These are phyloP conservation scores for Torymus texanus DNA, from an alignment of 2,888 invertebrate species.

Conservation along the genomic window DNA sequence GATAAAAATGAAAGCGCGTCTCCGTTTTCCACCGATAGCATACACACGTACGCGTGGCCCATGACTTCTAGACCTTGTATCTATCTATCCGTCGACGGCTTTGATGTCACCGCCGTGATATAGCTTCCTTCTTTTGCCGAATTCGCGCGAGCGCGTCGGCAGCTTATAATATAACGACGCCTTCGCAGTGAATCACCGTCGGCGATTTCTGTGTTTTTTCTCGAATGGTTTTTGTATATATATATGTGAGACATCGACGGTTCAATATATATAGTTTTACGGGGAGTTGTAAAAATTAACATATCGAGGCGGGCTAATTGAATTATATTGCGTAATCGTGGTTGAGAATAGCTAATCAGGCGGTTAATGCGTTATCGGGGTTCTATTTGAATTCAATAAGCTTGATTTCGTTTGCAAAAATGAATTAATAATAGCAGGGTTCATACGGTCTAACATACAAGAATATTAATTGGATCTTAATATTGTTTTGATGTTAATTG, in stretches of 20 bases:
- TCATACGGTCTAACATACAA: too few relatives aligned
- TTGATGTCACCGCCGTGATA: conserved; percentile 43
- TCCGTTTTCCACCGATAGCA: conserved; percentile 57
- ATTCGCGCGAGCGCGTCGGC: conserved; percentile 20
- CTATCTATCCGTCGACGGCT: not conserved
- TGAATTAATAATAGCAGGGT: too few relatives aligned
- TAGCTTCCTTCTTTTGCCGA: conserved; percentile 30
- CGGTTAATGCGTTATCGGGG: too few relatives aligned
- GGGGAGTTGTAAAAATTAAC: conserved; percentile 19
- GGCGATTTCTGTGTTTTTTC: conserved; percentile 16
- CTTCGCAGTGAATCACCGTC: conserved; percentile 41
- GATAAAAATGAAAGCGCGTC: conserved; percentile 64
- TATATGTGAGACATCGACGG: not conserved
- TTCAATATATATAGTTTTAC: conserved; percentile 3
- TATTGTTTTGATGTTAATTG: too few relatives aligned
- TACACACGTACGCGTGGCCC: conserved; percentile 30
- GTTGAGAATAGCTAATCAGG: too few relatives aligned
- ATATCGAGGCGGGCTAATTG: conserved; percentile 3
- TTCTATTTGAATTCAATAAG: too few relatives aligned
- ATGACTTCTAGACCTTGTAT: not conserved
- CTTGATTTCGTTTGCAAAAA: too few relatives aligned
- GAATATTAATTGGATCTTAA: too few relatives aligned
- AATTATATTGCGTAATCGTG: not conserved
- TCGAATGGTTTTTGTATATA: not conserved
- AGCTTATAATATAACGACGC: conserved; percentile 50